Conservation (phyloP, 2,113 vertebrate species). For the Propithecus coquereli region DNA sequence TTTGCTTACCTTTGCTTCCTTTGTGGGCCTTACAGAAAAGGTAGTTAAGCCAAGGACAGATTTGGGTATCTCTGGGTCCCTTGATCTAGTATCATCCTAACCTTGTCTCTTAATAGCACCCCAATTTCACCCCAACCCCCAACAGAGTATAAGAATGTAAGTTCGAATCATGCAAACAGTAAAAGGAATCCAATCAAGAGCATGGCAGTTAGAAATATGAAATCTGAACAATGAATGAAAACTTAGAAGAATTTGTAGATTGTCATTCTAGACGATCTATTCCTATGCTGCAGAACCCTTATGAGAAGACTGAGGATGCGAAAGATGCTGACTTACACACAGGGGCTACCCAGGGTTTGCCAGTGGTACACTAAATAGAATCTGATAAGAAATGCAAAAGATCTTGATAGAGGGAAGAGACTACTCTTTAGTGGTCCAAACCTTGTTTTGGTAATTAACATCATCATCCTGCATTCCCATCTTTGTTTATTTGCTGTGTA, state of each 20-base stretch:
- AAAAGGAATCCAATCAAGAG: not conserved
- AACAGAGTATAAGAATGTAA: not conserved
- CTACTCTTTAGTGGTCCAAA: not conserved
- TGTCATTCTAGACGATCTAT: constrained; percentile 1
- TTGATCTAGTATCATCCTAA: not conserved
- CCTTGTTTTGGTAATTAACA: not conserved
- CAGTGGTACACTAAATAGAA: not conserved
- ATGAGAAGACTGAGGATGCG: not conserved
- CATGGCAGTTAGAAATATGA: not conserved
- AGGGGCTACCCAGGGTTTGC: not conserved
- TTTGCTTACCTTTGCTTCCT: not conserved
- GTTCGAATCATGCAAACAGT: not conserved
- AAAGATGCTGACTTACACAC: not conserved
- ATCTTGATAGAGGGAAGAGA: not conserved
- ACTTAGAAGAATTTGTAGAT: not conserved
- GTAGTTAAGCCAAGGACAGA: not conserved
- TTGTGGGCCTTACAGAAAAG: not conserved
- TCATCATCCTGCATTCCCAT: not conserved
- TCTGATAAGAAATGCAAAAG: not conserved
- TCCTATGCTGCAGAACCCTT: not conserved
- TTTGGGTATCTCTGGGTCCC: not conserved
- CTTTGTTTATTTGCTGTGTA: not conserved
- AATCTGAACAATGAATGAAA: constrained; percentile 25
- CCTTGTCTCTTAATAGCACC: not conserved
- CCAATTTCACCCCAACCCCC: not conserved